These are phyloP conservation scores for Linurgus olivaceus DNA, from an alignment of 2,797 vertebrate genomes.

Conservation along the genomic window DNA sequence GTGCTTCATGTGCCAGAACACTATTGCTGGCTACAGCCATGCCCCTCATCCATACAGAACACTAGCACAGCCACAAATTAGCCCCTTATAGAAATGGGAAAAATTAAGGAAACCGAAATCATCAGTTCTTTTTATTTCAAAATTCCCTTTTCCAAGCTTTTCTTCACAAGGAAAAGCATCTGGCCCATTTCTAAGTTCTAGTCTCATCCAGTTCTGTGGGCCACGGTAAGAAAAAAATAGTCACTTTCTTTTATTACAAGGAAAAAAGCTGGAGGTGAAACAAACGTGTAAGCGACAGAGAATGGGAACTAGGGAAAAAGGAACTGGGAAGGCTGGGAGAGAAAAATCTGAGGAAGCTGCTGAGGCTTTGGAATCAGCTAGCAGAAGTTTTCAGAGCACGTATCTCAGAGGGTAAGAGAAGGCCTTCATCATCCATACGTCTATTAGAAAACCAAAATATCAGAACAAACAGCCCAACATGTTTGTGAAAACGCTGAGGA, in stretches of 20 bases:
- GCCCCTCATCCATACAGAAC: neutral
- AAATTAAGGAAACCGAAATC: neutral
- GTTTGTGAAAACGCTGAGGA: slow-evolving; percentile 38
- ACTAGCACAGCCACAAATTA: neutral
- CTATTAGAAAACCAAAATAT: slow-evolving; percentile 36
- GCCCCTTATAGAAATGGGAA: neutral
- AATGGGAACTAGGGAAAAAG: neutral
- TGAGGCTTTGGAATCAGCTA: neutral
- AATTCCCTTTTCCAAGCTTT: neutral
- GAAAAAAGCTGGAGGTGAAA: neutral
- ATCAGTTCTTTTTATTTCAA: neutral
- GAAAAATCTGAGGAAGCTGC: neutral
- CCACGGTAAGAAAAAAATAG: rapidly evolving
- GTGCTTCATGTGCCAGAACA: neutral
- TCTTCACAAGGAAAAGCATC: neutral
- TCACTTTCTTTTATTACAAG: neutral
- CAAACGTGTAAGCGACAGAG: neutral
- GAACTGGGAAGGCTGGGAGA: neutral
- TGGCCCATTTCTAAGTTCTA: neutral
- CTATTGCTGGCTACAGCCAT: neutral
- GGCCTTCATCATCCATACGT: slow-evolving; percentile 2
- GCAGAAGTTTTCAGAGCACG: slow-evolving; percentile 10
- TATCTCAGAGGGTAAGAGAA: slow-evolving; percentile 7
- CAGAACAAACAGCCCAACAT: slow-evolving; percentile 44
- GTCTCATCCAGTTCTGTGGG: neutral